Conservation (phyloP, 2,113 vertebrate species). For the Orycteropus afer region DNA sequence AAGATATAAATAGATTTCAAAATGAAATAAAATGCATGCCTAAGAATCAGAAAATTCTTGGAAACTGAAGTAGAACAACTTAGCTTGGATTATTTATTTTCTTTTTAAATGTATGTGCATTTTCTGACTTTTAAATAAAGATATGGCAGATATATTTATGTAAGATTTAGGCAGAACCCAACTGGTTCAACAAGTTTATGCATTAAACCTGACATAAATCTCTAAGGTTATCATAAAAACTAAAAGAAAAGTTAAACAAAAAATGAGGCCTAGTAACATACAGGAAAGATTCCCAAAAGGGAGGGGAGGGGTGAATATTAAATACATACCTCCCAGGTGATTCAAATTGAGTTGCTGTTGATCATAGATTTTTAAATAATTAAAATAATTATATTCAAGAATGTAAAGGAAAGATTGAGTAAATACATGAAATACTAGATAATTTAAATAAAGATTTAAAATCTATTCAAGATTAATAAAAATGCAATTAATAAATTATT, state of each 20-base stretch:
- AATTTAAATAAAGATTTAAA: not conserved
- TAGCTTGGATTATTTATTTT: constrained; percentile 22
- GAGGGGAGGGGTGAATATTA: not conserved
- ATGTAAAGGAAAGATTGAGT: not conserved
- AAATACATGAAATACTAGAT: not conserved
- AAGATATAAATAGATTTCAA: not conserved
- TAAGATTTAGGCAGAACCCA: not conserved
- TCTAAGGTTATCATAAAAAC: not conserved
- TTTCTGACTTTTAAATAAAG: constrained; percentile 30
- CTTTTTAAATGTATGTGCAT: constrained; percentile 1
- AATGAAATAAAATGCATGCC: not conserved
- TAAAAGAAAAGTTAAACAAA: not conserved
- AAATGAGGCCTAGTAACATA: not conserved
- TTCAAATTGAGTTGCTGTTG: not conserved
- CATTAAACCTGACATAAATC: not conserved
- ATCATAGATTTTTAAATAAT: not conserved
- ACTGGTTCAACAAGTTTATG: not conserved
- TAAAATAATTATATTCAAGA: not conserved
- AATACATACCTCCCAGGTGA: not conserved
- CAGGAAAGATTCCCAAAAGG: not conserved
- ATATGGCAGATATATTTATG: not conserved
- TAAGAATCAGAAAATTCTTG: not conserved
- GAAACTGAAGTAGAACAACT: not conserved
- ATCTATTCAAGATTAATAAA: not conserved
- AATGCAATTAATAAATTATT: not conserved